These are phyloP conservation scores for Cavia aperea DNA, from an alignment of 2,113 vertebrate species.

Conservation along the genomic window DNA sequence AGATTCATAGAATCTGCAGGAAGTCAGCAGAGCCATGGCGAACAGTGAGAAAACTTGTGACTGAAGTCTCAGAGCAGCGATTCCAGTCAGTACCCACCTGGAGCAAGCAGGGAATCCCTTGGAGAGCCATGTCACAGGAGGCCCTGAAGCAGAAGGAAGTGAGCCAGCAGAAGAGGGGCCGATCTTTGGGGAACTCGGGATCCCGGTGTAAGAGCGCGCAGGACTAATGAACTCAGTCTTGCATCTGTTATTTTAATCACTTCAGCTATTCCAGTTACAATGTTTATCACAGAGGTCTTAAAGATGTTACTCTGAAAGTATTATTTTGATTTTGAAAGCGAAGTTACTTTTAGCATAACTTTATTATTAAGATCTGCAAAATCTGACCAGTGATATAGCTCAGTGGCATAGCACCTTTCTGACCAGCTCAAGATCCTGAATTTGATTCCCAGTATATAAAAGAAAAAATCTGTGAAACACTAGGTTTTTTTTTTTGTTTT, in stretches of 20 bases:
- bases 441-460: too few species aligned
- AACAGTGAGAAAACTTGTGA: not conserved
- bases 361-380: not conserved
- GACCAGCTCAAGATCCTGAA: too few species aligned
- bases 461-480: not conserved
- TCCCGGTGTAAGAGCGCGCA: not conserved
- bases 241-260: not conserved
- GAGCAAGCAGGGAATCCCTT: not conserved
- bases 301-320: not conserved
- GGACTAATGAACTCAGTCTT: not conserved
- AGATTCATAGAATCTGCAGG: not conserved
- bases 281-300: not conserved
- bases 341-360: slow-evolving; percentile 1
- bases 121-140: too few species aligned
- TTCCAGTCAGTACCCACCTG: not conserved
- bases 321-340: slow-evolving; percentile 12
- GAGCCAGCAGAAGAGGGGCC: not conserved
- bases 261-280: not conserved
- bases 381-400: too few species aligned
- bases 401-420: too few species aligned
- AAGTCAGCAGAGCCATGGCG: not conserved
- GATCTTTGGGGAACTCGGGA: not conserved
- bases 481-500: not conserved
- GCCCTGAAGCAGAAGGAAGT: not conserved
- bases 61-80: not conserved